These are phyloP conservation scores for Melanotaenia pygmaea DNA, from an alignment of 2,797 vertebrate genomes.

Conservation along the genomic window DNA sequence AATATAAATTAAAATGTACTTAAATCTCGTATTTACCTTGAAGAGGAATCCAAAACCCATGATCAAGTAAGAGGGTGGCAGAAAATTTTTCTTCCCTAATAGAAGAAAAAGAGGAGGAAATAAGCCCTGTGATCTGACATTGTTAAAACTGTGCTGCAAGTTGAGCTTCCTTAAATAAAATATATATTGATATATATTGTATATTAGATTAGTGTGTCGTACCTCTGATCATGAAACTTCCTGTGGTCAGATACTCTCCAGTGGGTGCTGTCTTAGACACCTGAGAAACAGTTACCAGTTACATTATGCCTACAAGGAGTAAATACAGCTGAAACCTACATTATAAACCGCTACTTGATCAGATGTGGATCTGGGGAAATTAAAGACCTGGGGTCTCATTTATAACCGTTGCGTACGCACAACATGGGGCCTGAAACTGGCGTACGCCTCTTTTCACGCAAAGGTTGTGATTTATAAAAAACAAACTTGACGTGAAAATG, in stretches of 20 bases:
- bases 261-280: constrained; percentile 98
- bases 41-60: constrained; percentile 99
- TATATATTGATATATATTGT: neutral
- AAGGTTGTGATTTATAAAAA: too few relatives aligned
- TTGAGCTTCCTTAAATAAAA: neutral
- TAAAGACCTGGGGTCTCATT: too few relatives aligned
- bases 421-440: too few relatives aligned
- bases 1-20: neutral
- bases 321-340: neutral
- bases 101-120: constrained; percentile 3
- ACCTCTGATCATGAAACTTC: constrained; percentile 99
- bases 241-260: constrained; percentile 97
- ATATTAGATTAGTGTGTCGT: neutral
- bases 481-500: too few relatives aligned
- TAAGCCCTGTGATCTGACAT: neutral
- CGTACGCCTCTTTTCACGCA: too few relatives aligned
- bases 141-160: neutral
- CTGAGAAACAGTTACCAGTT: constrained; percentile 67
- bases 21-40: constrained; percentile 83
- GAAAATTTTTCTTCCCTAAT: constrained; percentile 98
- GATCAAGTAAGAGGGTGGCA: constrained; percentile 97
- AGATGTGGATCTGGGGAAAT: neutral
- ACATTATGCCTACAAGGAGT: neutral
- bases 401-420: too few relatives aligned
- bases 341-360: neutral